Evolutionary conservation across 2,113 vertebrate species (phyloP).

Genomic region (Spermophilus dauricus): DNA sequence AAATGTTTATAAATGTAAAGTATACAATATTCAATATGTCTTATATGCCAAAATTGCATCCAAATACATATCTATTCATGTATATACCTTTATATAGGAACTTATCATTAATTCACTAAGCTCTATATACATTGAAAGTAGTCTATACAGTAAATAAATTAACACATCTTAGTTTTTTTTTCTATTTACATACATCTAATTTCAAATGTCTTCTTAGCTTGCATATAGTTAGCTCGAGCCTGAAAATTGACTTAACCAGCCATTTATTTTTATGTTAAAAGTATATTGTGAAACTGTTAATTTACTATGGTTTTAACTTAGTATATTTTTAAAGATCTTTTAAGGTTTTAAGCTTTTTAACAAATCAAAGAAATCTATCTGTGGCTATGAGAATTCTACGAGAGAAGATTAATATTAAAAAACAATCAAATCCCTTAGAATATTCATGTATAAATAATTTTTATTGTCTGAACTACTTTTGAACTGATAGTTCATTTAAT

Average conservation of each 20-base stretch:
- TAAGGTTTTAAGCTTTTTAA: neutral
- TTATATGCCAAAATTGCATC: neutral
- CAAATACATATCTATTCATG: neutral
- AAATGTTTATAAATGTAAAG: neutral
- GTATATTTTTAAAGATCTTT: too few species aligned
- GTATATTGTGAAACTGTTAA: neutral
- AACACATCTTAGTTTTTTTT: neutral
- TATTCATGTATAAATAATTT: neutral
- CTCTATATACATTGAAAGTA: neutral
- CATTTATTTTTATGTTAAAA: neutral
- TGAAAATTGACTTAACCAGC: neutral
- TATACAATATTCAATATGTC: neutral
- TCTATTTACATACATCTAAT: neutral
- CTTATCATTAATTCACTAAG: neutral
- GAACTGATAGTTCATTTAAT: neutral
- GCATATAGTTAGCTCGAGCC: neutral
- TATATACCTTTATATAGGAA: neutral
- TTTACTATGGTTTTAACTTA: constrained; percentile 3
- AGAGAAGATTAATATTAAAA: constrained; percentile 13
- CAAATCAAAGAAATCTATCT: neutral
- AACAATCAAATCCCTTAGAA: neutral
- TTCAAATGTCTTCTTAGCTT: neutral
- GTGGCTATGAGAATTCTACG: neutral
- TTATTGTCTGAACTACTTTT: neutral
- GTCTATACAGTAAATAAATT: neutral